Base-by-base conservation (phyloP, 2,113 vertebrate species). In the Poeciliopsis retropinna region DNA sequence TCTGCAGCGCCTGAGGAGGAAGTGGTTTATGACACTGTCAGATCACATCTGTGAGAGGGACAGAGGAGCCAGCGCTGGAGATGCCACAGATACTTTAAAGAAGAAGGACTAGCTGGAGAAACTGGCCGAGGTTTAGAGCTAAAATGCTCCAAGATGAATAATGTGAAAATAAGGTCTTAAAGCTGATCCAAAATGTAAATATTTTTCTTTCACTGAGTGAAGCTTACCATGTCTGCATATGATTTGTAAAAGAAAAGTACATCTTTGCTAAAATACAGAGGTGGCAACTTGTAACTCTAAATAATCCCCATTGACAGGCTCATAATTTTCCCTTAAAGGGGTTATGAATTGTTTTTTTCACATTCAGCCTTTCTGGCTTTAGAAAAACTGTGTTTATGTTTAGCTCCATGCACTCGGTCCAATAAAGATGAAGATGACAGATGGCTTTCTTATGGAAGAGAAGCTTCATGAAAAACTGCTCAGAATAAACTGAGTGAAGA, bases 21-120 rank as follows among this genome's bases (percentile, higher is more conserved):
- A 60, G 60, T 8, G 70, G 70, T 85, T 90, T 82, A 87, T 39
- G 70, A 80, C n/a, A 19, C 69, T 67, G 83, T 80, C 73, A 69
- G 67, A 62, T 77, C 13, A 17, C 72, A 34, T 87, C 51, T 67
- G 60, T 72, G 79, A 30, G 27, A 19, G 69, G 41, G 65, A 78
- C 39, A 25, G 51, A 3, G 5, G 71, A 71, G 80, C 61, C 77
- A 41, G 57, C 1, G 61, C 69, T 15, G 32, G 64, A 85, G 86
- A 90, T 85, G 73, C 78, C 51, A 1, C 32, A 44, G 72, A 86
- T 82, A 67, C 27, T 67, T 86, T 39, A 12, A 79, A 11, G 27
- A 22, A 32, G 19, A 19, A 76, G 67, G 28, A 62, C 31, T n/a
- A 37, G 64, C 65, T 2, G 3, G 25, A 41, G 25, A 10, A 9